A percentile compares a stretch with the other conserved stretches of the same genome.
Conservation (phyloP, 2,888 invertebrate species). For the Acronicta leporina region DNA sequence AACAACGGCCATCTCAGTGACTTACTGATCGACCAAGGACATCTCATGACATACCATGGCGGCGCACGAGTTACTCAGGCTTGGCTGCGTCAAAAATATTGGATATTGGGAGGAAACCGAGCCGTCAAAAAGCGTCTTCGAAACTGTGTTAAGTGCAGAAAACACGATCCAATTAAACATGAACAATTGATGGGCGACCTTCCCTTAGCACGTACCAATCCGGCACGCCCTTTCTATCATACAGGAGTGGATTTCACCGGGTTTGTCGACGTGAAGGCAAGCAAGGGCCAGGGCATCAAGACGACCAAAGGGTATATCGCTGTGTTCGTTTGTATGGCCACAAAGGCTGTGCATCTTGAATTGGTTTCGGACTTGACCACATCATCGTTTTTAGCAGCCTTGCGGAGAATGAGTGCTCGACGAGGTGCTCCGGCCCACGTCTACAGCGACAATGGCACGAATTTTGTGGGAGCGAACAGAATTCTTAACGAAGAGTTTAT, state of each 20-base stretch:
- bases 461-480: neutral
- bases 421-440: neutral
- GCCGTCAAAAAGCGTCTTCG: neutral
- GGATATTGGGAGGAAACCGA: neutral
- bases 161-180: neutral
- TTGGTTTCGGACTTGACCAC: neutral
- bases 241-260: neutral
- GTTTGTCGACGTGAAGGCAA: neutral
- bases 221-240: neutral
- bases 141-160: neutral
- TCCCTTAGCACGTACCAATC: neutral
- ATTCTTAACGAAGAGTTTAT: neutral
- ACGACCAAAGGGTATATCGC: neutral
- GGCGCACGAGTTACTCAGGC: neutral
- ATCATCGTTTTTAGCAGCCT: neutral
- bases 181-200: neutral
- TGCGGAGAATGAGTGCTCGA: neutral
- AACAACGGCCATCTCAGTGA: neutral
- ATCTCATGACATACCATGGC: neutral
- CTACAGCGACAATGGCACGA: constrained; percentile 2
- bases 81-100: neutral
- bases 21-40: neutral
- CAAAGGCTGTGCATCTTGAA: constrained; percentile 1
- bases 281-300: neutral
- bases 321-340: neutral